Conservation (phyloP, 2,113 vertebrate species). For the Antennarius striatus region DNA sequence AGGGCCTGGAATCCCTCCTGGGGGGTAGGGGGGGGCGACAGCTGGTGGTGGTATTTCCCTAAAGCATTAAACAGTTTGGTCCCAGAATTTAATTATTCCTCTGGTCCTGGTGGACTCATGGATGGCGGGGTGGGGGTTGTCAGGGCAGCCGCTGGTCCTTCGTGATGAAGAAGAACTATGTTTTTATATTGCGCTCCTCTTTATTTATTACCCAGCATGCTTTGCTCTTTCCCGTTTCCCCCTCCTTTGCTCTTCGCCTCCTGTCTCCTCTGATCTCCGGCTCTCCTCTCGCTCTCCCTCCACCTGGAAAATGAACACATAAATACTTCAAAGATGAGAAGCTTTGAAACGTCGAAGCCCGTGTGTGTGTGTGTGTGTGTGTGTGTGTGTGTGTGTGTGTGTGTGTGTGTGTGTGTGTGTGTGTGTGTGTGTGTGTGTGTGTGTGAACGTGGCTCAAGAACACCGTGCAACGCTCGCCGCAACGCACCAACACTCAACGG, state of each 20-base stretch:
- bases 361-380: not conserved
- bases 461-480: too few relatives aligned
- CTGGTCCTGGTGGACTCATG: too few relatives aligned
- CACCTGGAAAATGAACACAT: constrained; percentile 22
- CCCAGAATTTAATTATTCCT: too few relatives aligned
- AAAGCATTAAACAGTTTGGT: too few relatives aligned
- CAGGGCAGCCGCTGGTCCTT: not conserved
- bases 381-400: not conserved
- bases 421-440: not conserved
- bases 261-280: not conserved
- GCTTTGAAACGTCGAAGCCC: not conserved
- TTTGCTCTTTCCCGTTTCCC: too few relatives aligned
- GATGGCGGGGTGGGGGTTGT: too few relatives aligned
- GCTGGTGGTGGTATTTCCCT: too few relatives aligned
- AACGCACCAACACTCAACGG: too few relatives aligned
- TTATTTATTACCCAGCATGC: not conserved
- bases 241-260: not conserved
- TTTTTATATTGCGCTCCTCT: not conserved
- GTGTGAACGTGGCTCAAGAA: too few relatives aligned
- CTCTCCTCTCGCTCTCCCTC: not conserved
- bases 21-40: too few relatives aligned
- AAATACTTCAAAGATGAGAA: constrained; percentile 22
- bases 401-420: not conserved
- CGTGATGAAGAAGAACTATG: too few relatives aligned
- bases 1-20: too few relatives aligned